These are phyloP conservation scores for Crocodylus rhombifer DNA, from an alignment of 2,797 vertebrate genomes.

Conservation along the genomic window DNA sequence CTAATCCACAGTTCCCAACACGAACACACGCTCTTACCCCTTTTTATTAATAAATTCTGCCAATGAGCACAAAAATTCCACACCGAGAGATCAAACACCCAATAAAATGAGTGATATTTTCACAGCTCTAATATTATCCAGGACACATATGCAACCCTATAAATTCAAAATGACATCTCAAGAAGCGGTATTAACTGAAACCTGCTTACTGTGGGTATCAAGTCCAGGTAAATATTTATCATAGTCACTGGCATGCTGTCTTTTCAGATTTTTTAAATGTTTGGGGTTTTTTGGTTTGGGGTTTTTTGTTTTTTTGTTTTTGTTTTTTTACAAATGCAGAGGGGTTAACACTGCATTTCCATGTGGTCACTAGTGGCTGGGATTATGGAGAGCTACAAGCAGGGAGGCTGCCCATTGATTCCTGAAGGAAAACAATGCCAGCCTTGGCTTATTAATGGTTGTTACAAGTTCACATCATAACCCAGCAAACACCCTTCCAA, in stretches of 20 bases:
- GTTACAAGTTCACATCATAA: background rate
- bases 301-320: too few species aligned
- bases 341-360: too few species aligned
- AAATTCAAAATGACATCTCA: background rate
- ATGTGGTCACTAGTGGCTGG: too few species aligned
- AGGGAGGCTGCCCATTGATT: rapidly evolving
- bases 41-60: constrained; percentile 16
- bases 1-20: background rate
- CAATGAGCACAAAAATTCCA: background rate
- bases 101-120: background rate
- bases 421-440: background rate
- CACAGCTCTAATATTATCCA: background rate
- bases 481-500: too few species aligned
- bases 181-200: background rate
- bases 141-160: rapidly evolving
- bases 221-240: background rate
- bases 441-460: background rate
- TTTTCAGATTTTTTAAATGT: too few species aligned
- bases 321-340: too few species aligned
- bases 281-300: too few species aligned
- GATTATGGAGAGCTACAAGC: rapidly evolving
- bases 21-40: background rate
- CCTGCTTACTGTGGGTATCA: rapidly evolving
- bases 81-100: background rate
- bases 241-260: too few species aligned